Evolutionary conservation across 2,888 invertebrate genomes (phyloP).

Genomic region (Caradrina clavipalpis): DNA sequence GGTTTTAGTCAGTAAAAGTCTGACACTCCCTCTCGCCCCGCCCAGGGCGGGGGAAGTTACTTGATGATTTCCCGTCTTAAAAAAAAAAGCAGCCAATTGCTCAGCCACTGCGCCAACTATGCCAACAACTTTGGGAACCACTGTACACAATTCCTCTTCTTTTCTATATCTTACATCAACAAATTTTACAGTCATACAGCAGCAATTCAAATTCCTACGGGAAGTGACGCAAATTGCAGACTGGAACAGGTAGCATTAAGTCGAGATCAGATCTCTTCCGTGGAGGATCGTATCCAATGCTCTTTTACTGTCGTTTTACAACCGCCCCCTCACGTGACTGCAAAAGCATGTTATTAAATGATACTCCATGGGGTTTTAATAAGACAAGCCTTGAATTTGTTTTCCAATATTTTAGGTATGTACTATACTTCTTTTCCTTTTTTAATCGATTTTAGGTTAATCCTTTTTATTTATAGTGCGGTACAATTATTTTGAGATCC

Average conservation of each 20-base stretch:
- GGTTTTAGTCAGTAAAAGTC: too few species aligned
- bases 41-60: too few species aligned
- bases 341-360: slow-evolving; percentile 54
- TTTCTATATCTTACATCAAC: not conserved
- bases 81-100: too few species aligned
- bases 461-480: too few species aligned
- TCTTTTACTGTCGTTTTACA: slow-evolving; percentile 75
- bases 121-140: too few species aligned
- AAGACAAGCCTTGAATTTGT: not conserved
- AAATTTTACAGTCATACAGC: slow-evolving; percentile 12
- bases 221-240: slow-evolving; percentile 30
- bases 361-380: slow-evolving; percentile 20
- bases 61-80: too few species aligned
- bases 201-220: slow-evolving; percentile 14
- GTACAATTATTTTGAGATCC: too few species aligned
- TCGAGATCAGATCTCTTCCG: slow-evolving; percentile 50
- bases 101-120: too few species aligned
- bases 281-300: slow-evolving; percentile 56
- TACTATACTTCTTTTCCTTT: too few species aligned
- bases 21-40: too few species aligned
- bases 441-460: too few species aligned
- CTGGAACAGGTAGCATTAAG: slow-evolving; percentile 32
- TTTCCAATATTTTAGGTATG: too few species aligned
- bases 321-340: slow-evolving; percentile 70
- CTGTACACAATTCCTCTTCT: not conserved